Conservation (phyloP, 2,888 invertebrate genomes). For the Drosophila lacicola region DNA sequence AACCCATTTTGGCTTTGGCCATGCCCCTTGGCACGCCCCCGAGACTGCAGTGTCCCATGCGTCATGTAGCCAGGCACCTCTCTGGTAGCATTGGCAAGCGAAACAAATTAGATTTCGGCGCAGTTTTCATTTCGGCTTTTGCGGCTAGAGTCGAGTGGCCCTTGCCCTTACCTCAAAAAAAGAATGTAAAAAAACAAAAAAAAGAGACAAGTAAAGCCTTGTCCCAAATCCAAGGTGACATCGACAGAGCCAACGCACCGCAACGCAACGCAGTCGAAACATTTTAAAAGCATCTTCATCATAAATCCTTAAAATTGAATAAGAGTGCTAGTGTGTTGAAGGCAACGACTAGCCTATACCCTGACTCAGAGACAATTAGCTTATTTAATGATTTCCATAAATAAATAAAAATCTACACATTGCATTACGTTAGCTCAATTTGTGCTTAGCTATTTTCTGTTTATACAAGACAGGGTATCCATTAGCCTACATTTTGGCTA, state of each 20-base stretch:
- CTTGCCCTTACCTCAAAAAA: conserved; percentile 2
- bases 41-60: conserved; percentile 18
- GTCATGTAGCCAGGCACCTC: not conserved
- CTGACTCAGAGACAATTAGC: not conserved
- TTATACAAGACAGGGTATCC: conserved; percentile 4
- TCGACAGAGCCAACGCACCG: conserved; percentile 37
- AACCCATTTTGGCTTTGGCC: conserved; percentile 67
- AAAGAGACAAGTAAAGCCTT: conserved; percentile 26
- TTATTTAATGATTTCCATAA: too few relatives aligned
- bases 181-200: not conserved
- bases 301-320: conserved; percentile 63
- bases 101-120: conserved; percentile 72
- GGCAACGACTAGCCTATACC: conserved; percentile 9
- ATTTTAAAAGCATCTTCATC: conserved; percentile 72
- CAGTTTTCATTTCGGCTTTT: conserved; percentile 57
- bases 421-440: not conserved
- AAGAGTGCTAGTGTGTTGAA: conserved; percentile 11
- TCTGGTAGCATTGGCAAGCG: conserved; percentile 31
- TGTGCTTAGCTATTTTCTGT: not conserved
- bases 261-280: conserved; percentile 41
- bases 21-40: conserved; percentile 30
- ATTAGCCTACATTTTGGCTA: too few relatives aligned
- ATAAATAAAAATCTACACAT: too few relatives aligned
- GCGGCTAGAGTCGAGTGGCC: conserved; percentile 22
- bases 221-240: conserved; percentile 63